Conservation (phyloP, 1,140 invertebrate species). For the Kradibia gibbosae region DNA sequence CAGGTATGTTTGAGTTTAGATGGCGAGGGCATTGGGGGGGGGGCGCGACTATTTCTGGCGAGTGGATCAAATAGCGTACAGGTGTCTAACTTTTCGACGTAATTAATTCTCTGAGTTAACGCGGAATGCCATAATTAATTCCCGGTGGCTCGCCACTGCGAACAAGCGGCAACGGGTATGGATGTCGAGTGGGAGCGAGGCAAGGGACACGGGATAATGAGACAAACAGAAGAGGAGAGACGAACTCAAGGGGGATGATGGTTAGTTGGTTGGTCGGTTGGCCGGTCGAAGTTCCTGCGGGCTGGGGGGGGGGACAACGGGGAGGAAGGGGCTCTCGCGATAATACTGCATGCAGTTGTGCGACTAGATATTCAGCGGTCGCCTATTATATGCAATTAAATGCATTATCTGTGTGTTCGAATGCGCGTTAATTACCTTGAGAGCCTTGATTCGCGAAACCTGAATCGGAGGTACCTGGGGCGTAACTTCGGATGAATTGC, state of each 20-base stretch:
- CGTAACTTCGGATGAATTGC: too few species aligned
- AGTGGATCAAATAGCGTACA: constrained; percentile 19
- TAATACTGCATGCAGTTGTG: constrained; percentile 62
- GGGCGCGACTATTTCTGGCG: not conserved
- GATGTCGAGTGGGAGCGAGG: too few species aligned
- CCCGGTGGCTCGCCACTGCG: constrained; percentile 56
- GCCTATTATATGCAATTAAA: constrained; percentile 63
- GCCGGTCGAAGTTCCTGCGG: too few species aligned
- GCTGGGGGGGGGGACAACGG: too few species aligned
- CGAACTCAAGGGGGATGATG: too few species aligned
- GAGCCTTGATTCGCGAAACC: constrained; percentile 52
- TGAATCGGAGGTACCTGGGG: constrained; percentile 8
- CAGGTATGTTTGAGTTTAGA: not conserved
- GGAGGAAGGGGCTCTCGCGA: constrained; percentile 56
- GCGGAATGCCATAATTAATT: constrained; percentile 70
- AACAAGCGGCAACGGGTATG: constrained; percentile 30
- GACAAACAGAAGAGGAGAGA: too few species aligned
- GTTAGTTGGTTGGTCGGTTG: too few species aligned
- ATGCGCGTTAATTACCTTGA: constrained; percentile 59
- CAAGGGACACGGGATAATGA: not conserved
- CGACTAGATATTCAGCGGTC: constrained; percentile 60
- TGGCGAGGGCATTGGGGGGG: not conserved
- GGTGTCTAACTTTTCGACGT: constrained; percentile 64
- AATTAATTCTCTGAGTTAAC: constrained; percentile 67
- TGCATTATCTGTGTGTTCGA: constrained; percentile 61